Evolutionary conservation across 2,113 vertebrate species (phyloP).

Genomic region (Hoplias malabaricus): DNA sequence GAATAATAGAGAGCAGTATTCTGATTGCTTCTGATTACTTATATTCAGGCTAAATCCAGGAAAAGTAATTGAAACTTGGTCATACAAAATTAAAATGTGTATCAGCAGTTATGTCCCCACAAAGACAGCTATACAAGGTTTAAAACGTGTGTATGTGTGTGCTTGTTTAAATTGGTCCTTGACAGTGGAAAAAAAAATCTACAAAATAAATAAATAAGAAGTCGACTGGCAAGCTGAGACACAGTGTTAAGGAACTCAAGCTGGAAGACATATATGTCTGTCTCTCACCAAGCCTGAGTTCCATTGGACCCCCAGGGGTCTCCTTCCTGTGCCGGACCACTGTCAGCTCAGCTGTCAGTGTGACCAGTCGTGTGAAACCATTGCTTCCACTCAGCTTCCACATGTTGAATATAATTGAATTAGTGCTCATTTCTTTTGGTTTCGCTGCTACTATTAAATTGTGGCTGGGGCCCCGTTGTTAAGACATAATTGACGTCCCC

Average conservation of each 20-base stretch:
- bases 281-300: slow-evolving; percentile 9
- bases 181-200: background rate
- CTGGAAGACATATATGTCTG: background rate
- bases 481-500: slow-evolving; percentile 20
- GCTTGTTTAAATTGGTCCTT: background rate
- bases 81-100: too few species aligned
- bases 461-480: slow-evolving; percentile 2
- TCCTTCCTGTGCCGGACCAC: background rate
- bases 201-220: background rate
- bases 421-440: slow-evolving; percentile 31
- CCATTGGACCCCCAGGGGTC: background rate
- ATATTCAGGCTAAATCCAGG: too few species aligned
- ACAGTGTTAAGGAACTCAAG: background rate
- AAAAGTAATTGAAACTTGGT: too few species aligned
- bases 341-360: slow-evolving; percentile 32
- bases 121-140: background rate
- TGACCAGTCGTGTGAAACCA: slow-evolving; percentile 8
- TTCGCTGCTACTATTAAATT: background rate
- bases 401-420: slow-evolving; percentile 38
- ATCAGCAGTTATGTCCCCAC: background rate
- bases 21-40: too few species aligned
- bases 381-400: slow-evolving; percentile 2
- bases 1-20: too few species aligned
- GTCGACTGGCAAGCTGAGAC: background rate
- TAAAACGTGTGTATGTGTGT: slow-evolving; percentile 1